phyloP scores from a whole-genome alignment of 1,140 invertebrate species.

The Sinonovacula constricta region DNA sequence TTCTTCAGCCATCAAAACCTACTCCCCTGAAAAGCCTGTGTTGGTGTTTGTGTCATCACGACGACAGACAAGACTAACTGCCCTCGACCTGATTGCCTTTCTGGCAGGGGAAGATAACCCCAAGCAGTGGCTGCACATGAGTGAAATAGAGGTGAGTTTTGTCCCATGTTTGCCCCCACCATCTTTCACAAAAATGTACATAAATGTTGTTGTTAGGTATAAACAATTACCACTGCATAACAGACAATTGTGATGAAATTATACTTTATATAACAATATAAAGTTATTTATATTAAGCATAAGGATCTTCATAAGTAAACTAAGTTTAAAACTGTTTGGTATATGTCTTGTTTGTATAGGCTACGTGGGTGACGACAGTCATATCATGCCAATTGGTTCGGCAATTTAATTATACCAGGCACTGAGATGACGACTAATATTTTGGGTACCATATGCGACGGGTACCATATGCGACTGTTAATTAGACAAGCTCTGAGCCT shows the following conservation, averaged over 20 bases:
- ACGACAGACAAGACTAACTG: constrained; percentile 97
- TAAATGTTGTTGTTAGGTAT: neutral
- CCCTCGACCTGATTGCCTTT: constrained; percentile 96
- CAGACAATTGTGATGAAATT: neutral
- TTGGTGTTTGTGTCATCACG: constrained; percentile 99
- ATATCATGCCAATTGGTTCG: too few species aligned
- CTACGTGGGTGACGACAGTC: too few species aligned
- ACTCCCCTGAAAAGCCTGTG: constrained; percentile 93
- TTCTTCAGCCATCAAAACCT: constrained; percentile 89
- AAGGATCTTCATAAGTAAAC: too few species aligned
- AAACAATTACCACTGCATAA: neutral
- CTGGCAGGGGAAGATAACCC: constrained; percentile 94
- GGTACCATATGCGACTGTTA: too few species aligned
- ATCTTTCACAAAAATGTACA: neutral
- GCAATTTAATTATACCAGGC: too few species aligned
- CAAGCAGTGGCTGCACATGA: constrained; percentile 96
- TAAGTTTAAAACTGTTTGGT: too few species aligned
- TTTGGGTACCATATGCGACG: too few species aligned
- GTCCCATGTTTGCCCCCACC: neutral
- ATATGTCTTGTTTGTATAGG: too few species aligned
- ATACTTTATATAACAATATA: neutral
- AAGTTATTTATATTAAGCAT: neutral
- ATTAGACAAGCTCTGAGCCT: too few species aligned
- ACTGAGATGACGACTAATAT: too few species aligned
- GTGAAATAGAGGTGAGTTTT: constrained; percentile 86